phyloP scores from a whole-genome alignment of 2,797 vertebrate species.

The Pangasius macronema region DNA sequence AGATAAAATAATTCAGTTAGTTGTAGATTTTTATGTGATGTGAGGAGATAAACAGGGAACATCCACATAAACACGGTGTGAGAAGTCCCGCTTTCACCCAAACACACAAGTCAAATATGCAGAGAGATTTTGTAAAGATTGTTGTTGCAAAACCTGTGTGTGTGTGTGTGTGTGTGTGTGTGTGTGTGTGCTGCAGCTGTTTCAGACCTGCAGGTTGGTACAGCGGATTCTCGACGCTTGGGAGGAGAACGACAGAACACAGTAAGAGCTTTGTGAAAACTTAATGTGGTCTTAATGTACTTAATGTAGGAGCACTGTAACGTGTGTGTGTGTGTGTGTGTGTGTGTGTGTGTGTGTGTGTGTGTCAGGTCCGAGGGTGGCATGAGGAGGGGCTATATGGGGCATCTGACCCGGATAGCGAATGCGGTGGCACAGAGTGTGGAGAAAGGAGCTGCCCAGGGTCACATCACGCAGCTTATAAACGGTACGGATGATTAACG shows the following conservation, averaged over 20 bases:
- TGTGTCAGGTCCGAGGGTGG: constrained; percentile 49
- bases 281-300: neutral
- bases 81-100: too few species aligned
- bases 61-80: too few species aligned
- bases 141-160: too few species aligned
- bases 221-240: constrained; percentile 95
- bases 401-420: constrained; percentile 93
- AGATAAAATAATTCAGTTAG: too few species aligned
- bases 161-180: neutral
- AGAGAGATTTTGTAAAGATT: neutral
- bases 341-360: neutral
- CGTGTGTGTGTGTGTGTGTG: too few species aligned
- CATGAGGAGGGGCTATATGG: constrained; percentile 91
- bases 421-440: constrained; percentile 92
- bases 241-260: constrained; percentile 94
- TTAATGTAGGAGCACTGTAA: neutral
- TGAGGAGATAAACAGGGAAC: too few species aligned
- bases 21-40: too few species aligned
- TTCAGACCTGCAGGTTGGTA: constrained; percentile 91
- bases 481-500: constrained; percentile 74
- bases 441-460: constrained; percentile 86
- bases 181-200: constrained; percentile 76
- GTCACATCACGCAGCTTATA: constrained; percentile 84
- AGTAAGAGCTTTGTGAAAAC: constrained; percentile 75
- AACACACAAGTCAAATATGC: neutral